Percentiles rank a stretch among this genome's conserved stretches.
Evolutionary conservation across 2,797 vertebrate species (phyloP).

Genomic region (Eleutherodactylus coqui): DNA sequence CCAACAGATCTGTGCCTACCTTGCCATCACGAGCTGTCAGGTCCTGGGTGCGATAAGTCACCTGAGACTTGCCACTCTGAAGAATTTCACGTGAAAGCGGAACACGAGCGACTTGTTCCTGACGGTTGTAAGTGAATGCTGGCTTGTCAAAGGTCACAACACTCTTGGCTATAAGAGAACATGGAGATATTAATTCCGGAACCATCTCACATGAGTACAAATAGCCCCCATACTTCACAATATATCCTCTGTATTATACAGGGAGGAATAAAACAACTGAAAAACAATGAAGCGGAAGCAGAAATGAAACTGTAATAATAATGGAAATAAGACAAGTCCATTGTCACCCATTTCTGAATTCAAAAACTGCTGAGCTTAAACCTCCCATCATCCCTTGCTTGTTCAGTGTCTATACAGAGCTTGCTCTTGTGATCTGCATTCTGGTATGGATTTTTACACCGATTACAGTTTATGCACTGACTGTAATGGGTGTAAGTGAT

Average conservation of each 20-base stretch:
- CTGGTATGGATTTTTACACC: too few species aligned
- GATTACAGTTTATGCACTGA: too few species aligned
- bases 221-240: neutral
- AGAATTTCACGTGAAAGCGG: conserved; percentile 86
- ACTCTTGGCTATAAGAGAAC: conserved; percentile 81
- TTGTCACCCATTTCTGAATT: too few species aligned
- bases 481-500: too few species aligned
- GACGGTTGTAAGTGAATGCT: conserved; percentile 82
- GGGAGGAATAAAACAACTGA: too few species aligned
- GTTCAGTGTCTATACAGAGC: neutral
- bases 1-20: conserved; percentile 74
- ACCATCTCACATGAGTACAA: neutral
- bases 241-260: too few species aligned
- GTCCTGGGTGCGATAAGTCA: conserved; percentile 88
- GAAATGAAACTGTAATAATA: too few species aligned
- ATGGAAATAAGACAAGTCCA: too few species aligned
- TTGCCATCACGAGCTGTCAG: conserved; percentile 87
- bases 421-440: too few species aligned
- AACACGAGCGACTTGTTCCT: conserved; percentile 87
- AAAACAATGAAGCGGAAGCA: too few species aligned
- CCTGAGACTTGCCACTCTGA: conserved; percentile 87
- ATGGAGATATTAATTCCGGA: neutral
- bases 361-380: neutral
- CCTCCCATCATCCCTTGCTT: neutral
- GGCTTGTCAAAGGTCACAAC: conserved; percentile 91